Base-by-base conservation (phyloP, 1,140 invertebrate species). In the Hydropsyche tenuis region DNA sequence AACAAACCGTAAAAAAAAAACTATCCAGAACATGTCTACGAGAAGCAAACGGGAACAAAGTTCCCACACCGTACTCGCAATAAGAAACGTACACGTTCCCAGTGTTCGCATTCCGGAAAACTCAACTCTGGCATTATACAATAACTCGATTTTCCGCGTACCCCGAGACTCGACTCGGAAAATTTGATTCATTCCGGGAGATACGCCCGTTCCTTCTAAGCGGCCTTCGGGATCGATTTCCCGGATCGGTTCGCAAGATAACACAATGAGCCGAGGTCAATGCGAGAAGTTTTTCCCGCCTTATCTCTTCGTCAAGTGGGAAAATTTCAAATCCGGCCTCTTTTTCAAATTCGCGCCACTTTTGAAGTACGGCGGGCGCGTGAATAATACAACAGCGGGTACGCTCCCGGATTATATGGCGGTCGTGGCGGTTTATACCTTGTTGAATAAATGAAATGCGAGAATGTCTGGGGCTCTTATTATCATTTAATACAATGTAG, bases 161-260 rank as follows among this genome's bases (percentile, higher is more conserved):
- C 25, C 56, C 9, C 7, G 3, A 37, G 11, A 7, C 11, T n/a
- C 11, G 2, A 48, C 11, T 6, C 3, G 45, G 45, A 48, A 48
- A 48, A 48, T 48, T 48, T 48, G 45, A 48, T 48, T 48, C 16
- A 48, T 48, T 48, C 14, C 14, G 4, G 2, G 45, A 48, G 16
- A 48, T n/a, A 48, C 45, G 16, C 4, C 11, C 45, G 14, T 7
- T 48, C 5, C 12, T 6, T 48, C 45, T n/a, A 4, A 3, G 14
- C 20, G 22, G 25, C 56, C 56, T 60, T 60, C 20, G 56, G 56
- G 14, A 60, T 60, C 56, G 56, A 60, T 60, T 23, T 25, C 25
- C 23, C 56, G 56, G 56, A 60, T 60, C 22, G 56, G 56, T n/a
- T 9, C 2, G 56, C 23, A 25, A 60, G 56, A 60, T 60, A 60